phyloP scores from a whole-genome alignment of 2,888 invertebrate species.

The Scrobipalpa costella region DNA sequence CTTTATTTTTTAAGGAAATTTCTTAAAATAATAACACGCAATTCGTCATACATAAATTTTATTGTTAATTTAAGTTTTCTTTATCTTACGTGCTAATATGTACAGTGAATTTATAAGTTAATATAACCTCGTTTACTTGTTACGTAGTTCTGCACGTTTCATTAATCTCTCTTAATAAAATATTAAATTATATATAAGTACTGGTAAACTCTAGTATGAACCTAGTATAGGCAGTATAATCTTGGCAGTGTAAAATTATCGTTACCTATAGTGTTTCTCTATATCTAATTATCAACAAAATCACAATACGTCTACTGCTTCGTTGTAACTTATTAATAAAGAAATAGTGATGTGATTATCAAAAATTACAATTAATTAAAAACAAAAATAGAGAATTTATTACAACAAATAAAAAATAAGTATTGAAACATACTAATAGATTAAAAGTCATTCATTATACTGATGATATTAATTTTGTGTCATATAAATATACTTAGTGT shows the following conservation, averaged over 20 bases:
- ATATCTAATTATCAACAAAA: constrained; percentile 1
- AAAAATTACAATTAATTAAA: neutral
- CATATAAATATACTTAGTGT: no score
- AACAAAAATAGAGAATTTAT: neutral
- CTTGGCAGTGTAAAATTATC: neutral
- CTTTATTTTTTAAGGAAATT: neutral
- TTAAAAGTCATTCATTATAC: no score
- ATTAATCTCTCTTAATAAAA: neutral
- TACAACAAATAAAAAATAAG: neutral
- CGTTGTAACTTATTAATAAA: neutral
- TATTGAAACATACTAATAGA: no score
- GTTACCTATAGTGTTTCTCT: neutral
- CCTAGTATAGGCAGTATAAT: neutral
- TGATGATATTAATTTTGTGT: no score
- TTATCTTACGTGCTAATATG: constrained; percentile 15
- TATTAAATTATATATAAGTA: neutral
- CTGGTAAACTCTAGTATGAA: neutral
- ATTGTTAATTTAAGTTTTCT: constrained; percentile 15
- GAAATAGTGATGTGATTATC: constrained; percentile 1
- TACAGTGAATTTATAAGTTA: constrained; percentile 18
- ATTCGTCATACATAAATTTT: neutral
- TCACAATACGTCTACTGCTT: constrained; percentile 2
- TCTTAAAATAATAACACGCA: neutral
- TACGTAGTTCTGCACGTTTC: neutral
- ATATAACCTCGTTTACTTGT: neutral